Base-by-base conservation (phyloP, 1,140 invertebrate species). In the Leptoteleia sp. region DNA sequence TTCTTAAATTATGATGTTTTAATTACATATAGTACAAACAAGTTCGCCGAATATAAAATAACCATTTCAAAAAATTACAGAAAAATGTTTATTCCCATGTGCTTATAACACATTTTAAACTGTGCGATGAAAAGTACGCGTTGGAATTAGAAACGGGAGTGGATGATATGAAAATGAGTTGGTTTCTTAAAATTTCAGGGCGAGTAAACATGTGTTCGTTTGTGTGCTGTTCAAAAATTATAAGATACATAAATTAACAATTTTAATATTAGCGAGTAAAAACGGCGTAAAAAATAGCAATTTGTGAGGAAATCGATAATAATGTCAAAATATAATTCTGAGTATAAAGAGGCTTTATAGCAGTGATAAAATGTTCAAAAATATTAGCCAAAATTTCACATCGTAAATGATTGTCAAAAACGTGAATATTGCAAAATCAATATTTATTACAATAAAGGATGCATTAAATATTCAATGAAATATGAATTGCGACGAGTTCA, bases 161-260 rank as follows among this genome's bases (percentile, higher is more conserved):
- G 48, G 17, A 54, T 40, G 50, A 54, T 54, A 54, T 40, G 50
- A 54, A 54, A 40, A 54, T 54, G 50, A 54, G 50, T 27, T 38
- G 12, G n/a, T 25, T 40, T 54, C 50, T 15, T 54, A 38, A 38
- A 40, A 54, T 11, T 16, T 40, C 9, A 12, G 25, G 25, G 27
- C 19, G 35, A 40, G 35, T n/a, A 27, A 54, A 54, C 35, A 38
- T 19, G 35, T 27, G 35, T 19, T 38, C 33, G 17, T 38, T 25
- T 19, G 35, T 1, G 5, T 3, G 13, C 27, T 27, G n/a, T 6
- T 27, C 22, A 25, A 40, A 54, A 54, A 54, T 54, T 38, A 54
- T 40, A 19, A 54, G 16, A 54, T 54, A 54, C 35, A 17, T 54
- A 54, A 54, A 54, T 54, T 54, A 54, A 54, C 50, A 54, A 54